phyloP scores from a whole-genome alignment of 2,797 vertebrate genomes.

The Syngnathus acus region DNA sequence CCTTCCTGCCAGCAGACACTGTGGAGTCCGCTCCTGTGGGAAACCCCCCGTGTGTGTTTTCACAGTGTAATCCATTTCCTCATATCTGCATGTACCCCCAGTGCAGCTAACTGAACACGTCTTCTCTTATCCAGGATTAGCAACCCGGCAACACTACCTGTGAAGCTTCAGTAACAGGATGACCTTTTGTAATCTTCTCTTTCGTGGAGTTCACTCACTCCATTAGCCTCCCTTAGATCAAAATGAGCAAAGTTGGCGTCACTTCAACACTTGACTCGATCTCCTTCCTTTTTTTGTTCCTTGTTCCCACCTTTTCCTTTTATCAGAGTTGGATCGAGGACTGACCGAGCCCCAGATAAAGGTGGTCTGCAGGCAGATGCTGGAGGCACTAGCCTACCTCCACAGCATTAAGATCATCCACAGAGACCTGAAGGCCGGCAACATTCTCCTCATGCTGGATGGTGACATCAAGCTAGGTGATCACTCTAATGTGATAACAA shows the following conservation, averaged over 20 bases:
- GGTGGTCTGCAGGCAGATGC: constrained; percentile 89
- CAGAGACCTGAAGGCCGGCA: constrained; percentile 94
- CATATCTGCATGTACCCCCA: constrained; percentile 34
- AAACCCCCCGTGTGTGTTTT: constrained; percentile 52
- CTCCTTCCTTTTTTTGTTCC: neutral
- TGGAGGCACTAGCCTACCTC: constrained; percentile 87
- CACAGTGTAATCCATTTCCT: constrained; percentile 49
- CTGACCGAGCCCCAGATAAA: constrained; percentile 89
- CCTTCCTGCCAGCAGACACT: constrained; percentile 14
- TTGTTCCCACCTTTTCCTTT: neutral
- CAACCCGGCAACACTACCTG: constrained; percentile 27
- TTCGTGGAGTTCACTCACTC: constrained; percentile 8
- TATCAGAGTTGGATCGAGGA: constrained; percentile 86
- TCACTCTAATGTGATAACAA: no score
- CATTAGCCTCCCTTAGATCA: neutral
- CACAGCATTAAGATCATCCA: constrained; percentile 95
- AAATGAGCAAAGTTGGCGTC: constrained; percentile 15
- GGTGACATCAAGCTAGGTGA: constrained; percentile 94
- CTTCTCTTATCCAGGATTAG: constrained; percentile 41
- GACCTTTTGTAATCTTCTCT: constrained; percentile 15
- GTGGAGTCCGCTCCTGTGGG: constrained; percentile 43
- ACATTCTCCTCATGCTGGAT: constrained; percentile 87
- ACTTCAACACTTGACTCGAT: neutral
- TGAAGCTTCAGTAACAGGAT: constrained; percentile 15
- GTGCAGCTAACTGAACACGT: constrained; percentile 59